phyloP scores from a whole-genome alignment of 2,113 vertebrate species.

The Menura novaehollandiae region DNA sequence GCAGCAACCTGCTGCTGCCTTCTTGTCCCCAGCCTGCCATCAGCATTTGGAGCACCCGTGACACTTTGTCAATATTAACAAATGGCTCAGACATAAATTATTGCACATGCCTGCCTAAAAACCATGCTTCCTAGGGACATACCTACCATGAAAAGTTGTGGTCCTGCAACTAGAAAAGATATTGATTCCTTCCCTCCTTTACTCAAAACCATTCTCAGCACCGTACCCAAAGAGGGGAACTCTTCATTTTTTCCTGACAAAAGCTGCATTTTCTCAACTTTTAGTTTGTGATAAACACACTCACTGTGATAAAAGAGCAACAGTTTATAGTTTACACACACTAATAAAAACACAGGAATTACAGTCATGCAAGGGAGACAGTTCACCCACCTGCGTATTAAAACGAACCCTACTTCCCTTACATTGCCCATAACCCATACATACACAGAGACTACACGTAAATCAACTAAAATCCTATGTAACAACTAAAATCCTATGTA shows the following conservation, averaged over 20 bases:
- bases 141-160: neutral
- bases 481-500: neutral
- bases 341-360: neutral
- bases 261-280: neutral
- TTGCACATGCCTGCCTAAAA: neutral
- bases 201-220: neutral
- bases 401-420: neutral
- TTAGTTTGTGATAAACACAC: neutral
- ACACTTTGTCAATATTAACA: constrained; percentile 21
- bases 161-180: neutral
- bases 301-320: neutral
- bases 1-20: neutral
- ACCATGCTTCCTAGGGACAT: neutral
- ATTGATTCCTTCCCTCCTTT: neutral
- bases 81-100: constrained; percentile 32
- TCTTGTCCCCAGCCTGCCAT: neutral
- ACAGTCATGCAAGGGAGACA: neutral
- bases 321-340: neutral
- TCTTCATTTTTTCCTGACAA: neutral
- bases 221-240: neutral
- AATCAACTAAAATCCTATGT: neutral
- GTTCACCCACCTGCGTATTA: neutral
- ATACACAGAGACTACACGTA: neutral
- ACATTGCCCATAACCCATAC: neutral
- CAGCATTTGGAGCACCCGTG: neutral